Percentiles rank a stretch among this genome's conserved stretches.
These are phyloP conservation scores for Lytechinus variegatus DNA, from an alignment of 35 echinoderm and acorn worm species.

Conservation along the genomic window DNA sequence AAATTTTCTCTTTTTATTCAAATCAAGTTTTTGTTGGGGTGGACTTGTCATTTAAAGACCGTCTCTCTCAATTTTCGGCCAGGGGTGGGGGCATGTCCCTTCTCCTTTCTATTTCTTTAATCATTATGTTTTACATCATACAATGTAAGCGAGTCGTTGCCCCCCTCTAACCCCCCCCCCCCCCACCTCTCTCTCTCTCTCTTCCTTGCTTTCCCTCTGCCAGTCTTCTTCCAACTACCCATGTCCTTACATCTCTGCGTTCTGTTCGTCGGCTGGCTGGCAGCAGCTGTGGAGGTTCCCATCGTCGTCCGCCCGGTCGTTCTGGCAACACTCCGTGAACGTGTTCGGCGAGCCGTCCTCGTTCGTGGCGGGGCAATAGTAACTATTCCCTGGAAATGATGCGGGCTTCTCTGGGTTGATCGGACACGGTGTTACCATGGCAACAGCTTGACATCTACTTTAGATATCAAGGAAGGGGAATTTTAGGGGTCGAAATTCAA, in stretches of 20 bases:
- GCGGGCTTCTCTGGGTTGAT: slow-evolving; percentile 51
- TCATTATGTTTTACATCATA: no score
- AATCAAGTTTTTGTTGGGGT: no score
- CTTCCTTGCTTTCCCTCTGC: no score
- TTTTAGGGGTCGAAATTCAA: no score
- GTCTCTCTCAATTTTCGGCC: no score
- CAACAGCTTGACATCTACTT: not conserved
- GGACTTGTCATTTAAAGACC: no score
- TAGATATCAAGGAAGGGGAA: not conserved
- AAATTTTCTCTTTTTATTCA: no score
- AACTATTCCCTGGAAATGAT: slow-evolving; percentile 65
- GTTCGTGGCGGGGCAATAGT: slow-evolving; percentile 78
- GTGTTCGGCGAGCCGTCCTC: slow-evolving; percentile 73
- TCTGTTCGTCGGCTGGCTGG: slow-evolving; percentile 46
- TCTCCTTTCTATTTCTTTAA: no score
- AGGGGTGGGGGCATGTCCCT: no score
- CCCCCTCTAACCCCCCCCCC: not conserved
- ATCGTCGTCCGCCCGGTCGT: slow-evolving; percentile 70
- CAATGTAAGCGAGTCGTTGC: not conserved
- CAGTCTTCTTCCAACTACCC: no score
- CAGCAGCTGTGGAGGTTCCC: slow-evolving; percentile 85
- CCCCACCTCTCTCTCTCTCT: no score
- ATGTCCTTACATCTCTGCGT: slow-evolving; percentile 53
- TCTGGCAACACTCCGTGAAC: slow-evolving; percentile 88
- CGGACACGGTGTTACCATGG: slow-evolving; percentile 49